Percentiles rank a stretch among this genome's conserved stretches.
Conservation (phyloP, 2,797 vertebrate species). For the Pseudochirops corinnae region DNA sequence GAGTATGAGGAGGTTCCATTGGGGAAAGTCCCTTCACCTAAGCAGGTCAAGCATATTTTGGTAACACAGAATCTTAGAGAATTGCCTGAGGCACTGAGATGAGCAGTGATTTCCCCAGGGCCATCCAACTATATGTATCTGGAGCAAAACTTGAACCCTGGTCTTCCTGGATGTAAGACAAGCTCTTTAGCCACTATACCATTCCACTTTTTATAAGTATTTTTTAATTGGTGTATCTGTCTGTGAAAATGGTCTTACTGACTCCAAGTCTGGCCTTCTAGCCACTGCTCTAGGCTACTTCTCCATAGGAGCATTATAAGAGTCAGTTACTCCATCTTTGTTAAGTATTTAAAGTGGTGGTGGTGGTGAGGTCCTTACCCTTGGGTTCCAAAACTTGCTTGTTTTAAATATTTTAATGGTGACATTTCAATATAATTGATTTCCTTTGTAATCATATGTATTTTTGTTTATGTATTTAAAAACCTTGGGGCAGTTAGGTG, state of each 20-base stretch:
- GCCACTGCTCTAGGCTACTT: background rate
- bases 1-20: background rate
- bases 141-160: background rate
- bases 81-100: background rate
- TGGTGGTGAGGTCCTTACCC: background rate
- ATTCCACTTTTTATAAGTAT: background rate
- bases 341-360: background rate
- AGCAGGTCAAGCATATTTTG: background rate
- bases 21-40: background rate
- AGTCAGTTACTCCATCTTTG: conserved; percentile 26
- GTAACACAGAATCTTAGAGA: background rate
- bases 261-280: background rate
- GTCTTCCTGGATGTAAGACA: background rate
- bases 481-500: background rate
- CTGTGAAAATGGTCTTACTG: conserved; percentile 13
- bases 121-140: background rate
- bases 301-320: background rate
- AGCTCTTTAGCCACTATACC: background rate
- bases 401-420: background rate
- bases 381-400: background rate
- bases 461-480: background rate
- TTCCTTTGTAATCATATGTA: background rate
- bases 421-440: background rate
- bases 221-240: background rate
- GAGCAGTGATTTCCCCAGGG: background rate